Percentiles rank a stretch among this genome's conserved stretches.
These are phyloP conservation scores for Cydia amplana DNA, from an alignment of 1,140 invertebrate genomes.

Conservation along the genomic window DNA sequence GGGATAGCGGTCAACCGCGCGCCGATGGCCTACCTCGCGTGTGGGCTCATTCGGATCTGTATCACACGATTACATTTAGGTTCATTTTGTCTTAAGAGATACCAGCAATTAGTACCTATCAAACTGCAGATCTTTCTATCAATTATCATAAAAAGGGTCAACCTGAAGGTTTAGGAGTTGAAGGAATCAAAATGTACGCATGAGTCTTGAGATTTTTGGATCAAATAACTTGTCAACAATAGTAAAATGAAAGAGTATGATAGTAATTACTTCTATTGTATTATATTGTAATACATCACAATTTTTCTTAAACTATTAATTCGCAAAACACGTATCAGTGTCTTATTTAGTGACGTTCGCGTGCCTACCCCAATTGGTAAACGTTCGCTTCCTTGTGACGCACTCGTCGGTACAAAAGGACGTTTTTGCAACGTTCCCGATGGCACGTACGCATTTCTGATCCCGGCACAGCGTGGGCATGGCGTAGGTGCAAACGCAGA, in stretches of 20 bases:
- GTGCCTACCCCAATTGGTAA: constrained; percentile 6
- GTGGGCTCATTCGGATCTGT: not conserved
- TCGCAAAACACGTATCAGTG: not conserved
- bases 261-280: too few relatives aligned
- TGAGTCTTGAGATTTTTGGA: too few relatives aligned
- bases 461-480: not conserved
- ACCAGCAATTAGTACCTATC: too few relatives aligned
- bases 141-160: too few relatives aligned
- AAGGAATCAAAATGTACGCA: too few relatives aligned
- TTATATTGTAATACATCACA: too few relatives aligned
- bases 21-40: constrained; percentile 21
- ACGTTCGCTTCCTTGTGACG: constrained; percentile 8
- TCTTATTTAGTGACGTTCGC: not conserved
- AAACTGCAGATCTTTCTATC: too few relatives aligned
- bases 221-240: too few relatives aligned
- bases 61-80: not conserved
- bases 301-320: not conserved
- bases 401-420: not conserved
- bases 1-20: constrained; percentile 14
- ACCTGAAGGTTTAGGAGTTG: too few relatives aligned
- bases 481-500: not conserved
- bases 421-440: not conserved
- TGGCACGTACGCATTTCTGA: not conserved
- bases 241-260: too few relatives aligned
- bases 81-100: not conserved